Evolutionary conservation across 2,888 invertebrate genomes (phyloP), one percentile per base, ranked within the genome.

Genomic region (Pachydiplax longipennis): DNA sequence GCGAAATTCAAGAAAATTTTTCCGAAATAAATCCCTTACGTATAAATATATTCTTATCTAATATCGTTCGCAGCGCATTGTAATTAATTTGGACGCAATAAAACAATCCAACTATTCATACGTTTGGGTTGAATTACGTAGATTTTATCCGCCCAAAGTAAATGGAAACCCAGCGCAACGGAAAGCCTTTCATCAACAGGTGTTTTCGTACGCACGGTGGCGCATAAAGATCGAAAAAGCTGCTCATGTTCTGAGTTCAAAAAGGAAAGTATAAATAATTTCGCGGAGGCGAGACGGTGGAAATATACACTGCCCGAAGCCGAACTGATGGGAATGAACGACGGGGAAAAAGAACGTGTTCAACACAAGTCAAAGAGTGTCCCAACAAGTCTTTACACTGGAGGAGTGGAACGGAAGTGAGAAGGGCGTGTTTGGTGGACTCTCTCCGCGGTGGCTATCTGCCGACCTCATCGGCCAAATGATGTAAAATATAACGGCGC

Each of bases 401-500:
- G 31, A 73, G 12, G 73, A 73, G 31, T 73, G 25, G 73, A 31
- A 25, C 73, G 73, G 73, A 73, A 73, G 73, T 13, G 73, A 65
- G 61, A n/a, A 61, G 73, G 73, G 73, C 73, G 65, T 35, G 81
- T 81, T 12, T 81, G 80, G 37, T 18, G 80, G 37, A 37, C 15
- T 25, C 25, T 15, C 35, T 31, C 80, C 18, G 80, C 80, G 80
- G 80, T 13, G 80, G 31, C 80, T 80, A 80, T 80, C 80, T 80
- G 31, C 37, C 80, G 80, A 37, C 80, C 80, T 80, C 80, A 81
- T 81, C 81, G 81, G 37, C 81, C n/a, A n/a, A 44, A 81, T 81
- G 81, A 81, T 81, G 81, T 81, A 44, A 81, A 81, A 81, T 81
- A 81, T 81, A 81, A 81, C 37, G 40, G 81, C 81, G n/a, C 40